Evolutionary conservation across 2,797 vertebrate genomes (phyloP), one percentile per base, ranked within the genome.

Genomic region (Premnoplex brunnescens): DNA sequence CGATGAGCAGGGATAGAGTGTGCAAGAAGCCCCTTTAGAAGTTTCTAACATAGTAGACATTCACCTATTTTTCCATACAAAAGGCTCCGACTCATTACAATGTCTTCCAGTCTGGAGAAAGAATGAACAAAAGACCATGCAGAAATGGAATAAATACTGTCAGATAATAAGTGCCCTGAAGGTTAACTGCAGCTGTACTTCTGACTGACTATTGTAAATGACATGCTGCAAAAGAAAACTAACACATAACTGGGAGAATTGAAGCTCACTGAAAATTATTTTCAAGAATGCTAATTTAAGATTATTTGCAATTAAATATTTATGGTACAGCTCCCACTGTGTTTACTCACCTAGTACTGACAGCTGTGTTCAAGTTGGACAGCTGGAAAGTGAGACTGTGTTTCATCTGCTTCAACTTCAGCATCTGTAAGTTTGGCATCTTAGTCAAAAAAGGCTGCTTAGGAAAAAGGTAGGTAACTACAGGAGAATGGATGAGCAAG

Each of bases 291-390:
- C 6, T 83, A 36, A 69, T 85, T 76, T 41, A 68, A 54, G 34
- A 37, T 9, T 48, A 23, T 34, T 79, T 63, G 7, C 30, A 51
- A 30, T 58, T 49, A 54, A 46, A n/a, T 63, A 6, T 51, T 26
- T 7, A 3, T 16, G 0, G 6, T 46, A 24, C 9, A 41, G 6
- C 5, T 85, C 37, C 7, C 11, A 14, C 26, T 54, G 23, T 5
- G 0, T 49, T 76, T 37, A 1, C 16, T 83, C 66, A 26, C 34
- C 37, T 22, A 17, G 21, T 58, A 21, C 12, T 0, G 1, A 30
- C 32, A 76, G 24, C 18, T 55, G 16, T 34, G 17, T 15, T 78
- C 39, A 46, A 27, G 19, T 2, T 30, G 49, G 36, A n/a, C 62
- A 85, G 28, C 28, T 39, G 58, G 7, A 60, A 77, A 41, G 24